Evolutionary conservation across 2,113 vertebrate genomes (phyloP), one percentile per base, ranked within the genome.

Genomic region (Mustelus asterias): DNA sequence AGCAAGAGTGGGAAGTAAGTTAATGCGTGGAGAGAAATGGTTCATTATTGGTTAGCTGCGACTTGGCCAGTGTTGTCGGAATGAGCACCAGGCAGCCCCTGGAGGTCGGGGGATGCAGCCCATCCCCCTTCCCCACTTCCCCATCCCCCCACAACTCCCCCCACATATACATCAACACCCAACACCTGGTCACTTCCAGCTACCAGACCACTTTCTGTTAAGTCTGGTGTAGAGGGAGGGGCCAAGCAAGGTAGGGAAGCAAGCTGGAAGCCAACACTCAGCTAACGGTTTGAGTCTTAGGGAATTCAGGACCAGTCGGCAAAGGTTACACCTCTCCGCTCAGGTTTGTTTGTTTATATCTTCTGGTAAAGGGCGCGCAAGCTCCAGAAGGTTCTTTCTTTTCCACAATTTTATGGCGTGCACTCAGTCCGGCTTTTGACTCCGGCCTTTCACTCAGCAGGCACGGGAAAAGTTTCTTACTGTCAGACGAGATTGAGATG

Each of bases 401-500:
- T 63, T 29, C 54, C 26, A 3, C 88, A 60, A 2, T 60, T 29
- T 60, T 33, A 16, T 33, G 88, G 88, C 29, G 11, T 90, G 20
- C 48, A 26, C 24, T 60, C 29, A 22, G 26, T 14, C 13, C 13
- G 54, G 88, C 54, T 33, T 67, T 90, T 90, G 88, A 90, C 88
- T 29, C 88, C 63, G 69, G 92, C 65, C 4, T 95, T 70, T 72
- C 26, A 11, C 54, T 54, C 26, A 16, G 96, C 97, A 99, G 99
- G 98, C 96, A 98, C 96, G 97, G 97, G 97, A 98, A 98, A 97
- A 97, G 98, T 4, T 97, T 98, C 96, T 97, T 98, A 97, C 98
- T 98, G 96, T 98, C 99, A 0, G 99, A 99, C 86, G 98, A 99
- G 96, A 99, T 98, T 0, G 99, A 99, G 97, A 98, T 98, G 24